Base-by-base conservation (phyloP, 2,888 invertebrate genomes). In the Pherbina coryleti region DNA sequence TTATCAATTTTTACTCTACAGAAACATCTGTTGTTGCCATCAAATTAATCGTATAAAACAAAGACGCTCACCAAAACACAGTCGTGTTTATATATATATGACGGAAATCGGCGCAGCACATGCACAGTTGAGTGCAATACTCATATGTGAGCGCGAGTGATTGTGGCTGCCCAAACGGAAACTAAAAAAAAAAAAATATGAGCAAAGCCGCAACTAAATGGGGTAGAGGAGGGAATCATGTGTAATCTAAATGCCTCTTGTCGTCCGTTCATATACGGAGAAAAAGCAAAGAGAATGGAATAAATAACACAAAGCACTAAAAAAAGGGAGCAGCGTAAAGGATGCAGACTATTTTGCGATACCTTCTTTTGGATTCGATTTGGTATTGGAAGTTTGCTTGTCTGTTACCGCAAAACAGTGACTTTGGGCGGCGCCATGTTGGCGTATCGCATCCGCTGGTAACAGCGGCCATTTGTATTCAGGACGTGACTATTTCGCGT, bases 21-120 rank as follows among this genome's bases (percentile, higher is more conserved):
- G 80, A 79, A 84, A 83, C 85, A 85, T 84, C 85, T 85, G 85
- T 81, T 80, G 80, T 78, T 78, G 82, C 82, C 82, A 84, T 84
- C 83, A 84, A 83, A 84, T 83, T 84, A 82, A 83, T 83, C 80
- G 81, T 82, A 83, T 82, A 83, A 80, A 82, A 82, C 78, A 83
- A 79, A 78, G 78, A 80, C 77, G 77, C 71, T 51, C 70, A 25
- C 22, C 53, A 62, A n/a, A 25, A 71, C 53, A 53, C n/a, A 60
- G 44, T 14, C n/a, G 14, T n/a, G 19, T 44, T 11, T 11, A 44
- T 44, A 44, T 11, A 44, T 44, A 44, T 44, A 44, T n/a, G 34
- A 22, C 14, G 67, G 9, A 44, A 44, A 44, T 19, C 44, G 44
- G 22, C 22, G 17, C 44, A 28, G 60, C 60, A 19, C 60, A 60